A percentile compares a stretch with the other conserved stretches of the same genome.
Evolutionary conservation across 1,140 invertebrate genomes (phyloP).

Genomic region (Drosophila orena): DNA sequence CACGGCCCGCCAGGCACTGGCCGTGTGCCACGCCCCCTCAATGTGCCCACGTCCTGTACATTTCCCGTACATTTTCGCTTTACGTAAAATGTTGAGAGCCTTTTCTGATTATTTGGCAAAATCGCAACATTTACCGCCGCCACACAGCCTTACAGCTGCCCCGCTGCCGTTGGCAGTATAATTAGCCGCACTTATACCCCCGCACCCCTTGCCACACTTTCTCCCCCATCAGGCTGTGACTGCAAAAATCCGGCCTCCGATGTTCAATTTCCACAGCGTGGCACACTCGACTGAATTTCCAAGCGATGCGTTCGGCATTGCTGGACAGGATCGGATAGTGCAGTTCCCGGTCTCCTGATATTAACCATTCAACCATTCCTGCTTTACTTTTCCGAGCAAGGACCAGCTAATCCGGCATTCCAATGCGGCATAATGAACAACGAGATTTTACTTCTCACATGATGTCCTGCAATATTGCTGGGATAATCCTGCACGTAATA

Average conservation of each 20-base stretch:
- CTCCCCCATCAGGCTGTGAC: conserved; percentile 15
- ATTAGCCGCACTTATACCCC: conserved; percentile 51
- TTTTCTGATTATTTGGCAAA: conserved; percentile 83
- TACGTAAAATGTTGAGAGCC: conserved; percentile 69
- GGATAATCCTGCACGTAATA: too few relatives aligned
- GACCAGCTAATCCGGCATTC: not conserved
- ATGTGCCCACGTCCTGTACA: conserved; percentile 2
- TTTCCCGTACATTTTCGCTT: conserved; percentile 52
- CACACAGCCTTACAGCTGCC: not conserved
- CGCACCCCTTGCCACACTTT: not conserved
- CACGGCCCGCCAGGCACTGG: conserved; percentile 19
- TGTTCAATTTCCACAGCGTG: conserved; percentile 46
- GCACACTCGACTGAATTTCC: conserved; percentile 49
- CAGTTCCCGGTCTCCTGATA: conserved; percentile 3
- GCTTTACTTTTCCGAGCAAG: not conserved
- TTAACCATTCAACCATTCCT: not conserved
- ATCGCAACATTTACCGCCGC: conserved; percentile 71
- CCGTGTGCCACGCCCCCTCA: conserved; percentile 2
- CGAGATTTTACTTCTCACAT: not conserved
- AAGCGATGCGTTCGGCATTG: conserved; percentile 36
- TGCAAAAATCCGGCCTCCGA: conserved; percentile 41
- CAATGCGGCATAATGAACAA: not conserved
- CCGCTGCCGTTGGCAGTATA: conserved; percentile 46
- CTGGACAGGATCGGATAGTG: conserved; percentile 28
- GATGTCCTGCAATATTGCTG: not conserved